A percentile compares a stretch with the other conserved stretches of the same genome.
Conservation (phyloP, 2,888 invertebrate genomes). For the Elmis aenea region DNA sequence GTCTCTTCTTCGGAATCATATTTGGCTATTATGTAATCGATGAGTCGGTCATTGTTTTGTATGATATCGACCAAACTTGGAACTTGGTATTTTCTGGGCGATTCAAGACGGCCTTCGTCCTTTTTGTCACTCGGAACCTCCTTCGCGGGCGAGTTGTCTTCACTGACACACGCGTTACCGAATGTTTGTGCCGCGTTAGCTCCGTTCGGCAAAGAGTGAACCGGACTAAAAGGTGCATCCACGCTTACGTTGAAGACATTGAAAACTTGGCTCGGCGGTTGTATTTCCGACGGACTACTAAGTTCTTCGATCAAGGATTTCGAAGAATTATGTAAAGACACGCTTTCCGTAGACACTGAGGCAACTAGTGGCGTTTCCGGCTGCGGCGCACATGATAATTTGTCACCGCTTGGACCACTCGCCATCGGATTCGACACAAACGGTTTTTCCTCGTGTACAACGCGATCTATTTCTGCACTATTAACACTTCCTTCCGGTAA, state of each 20-base stretch:
- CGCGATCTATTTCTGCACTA: background rate
- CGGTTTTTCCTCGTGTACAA: background rate
- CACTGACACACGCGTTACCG: too few relatives aligned
- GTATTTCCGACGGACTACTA: slow-evolving; percentile 38
- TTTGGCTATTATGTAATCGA: slow-evolving; percentile 34
- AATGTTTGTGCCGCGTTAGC: slow-evolving; percentile 14
- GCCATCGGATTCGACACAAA: background rate
- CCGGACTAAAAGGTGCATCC: slow-evolving; percentile 34
- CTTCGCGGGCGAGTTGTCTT: too few relatives aligned
- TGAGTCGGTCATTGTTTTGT: slow-evolving; percentile 35
- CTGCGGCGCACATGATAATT: background rate
- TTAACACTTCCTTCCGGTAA: slow-evolving; percentile 12
- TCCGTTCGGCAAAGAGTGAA: slow-evolving; percentile 26
- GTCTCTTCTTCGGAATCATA: slow-evolving; percentile 27
- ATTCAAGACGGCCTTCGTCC: background rate
- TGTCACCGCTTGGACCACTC: too few relatives aligned
- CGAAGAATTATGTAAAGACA: background rate
- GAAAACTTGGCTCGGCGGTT: slow-evolving; percentile 42
- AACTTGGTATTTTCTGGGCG: slow-evolving; percentile 22
- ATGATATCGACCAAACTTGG: slow-evolving; percentile 37
- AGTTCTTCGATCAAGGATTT: slow-evolving; percentile 34
- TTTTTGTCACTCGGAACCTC: background rate
- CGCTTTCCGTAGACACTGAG: background rate
- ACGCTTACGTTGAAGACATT: slow-evolving; percentile 45
- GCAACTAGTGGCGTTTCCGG: background rate